Evolutionary conservation across 2,113 vertebrate genomes (phyloP), one percentile per base, ranked within the genome.

Genomic region (Phalacrocorax brasilianus): DNA sequence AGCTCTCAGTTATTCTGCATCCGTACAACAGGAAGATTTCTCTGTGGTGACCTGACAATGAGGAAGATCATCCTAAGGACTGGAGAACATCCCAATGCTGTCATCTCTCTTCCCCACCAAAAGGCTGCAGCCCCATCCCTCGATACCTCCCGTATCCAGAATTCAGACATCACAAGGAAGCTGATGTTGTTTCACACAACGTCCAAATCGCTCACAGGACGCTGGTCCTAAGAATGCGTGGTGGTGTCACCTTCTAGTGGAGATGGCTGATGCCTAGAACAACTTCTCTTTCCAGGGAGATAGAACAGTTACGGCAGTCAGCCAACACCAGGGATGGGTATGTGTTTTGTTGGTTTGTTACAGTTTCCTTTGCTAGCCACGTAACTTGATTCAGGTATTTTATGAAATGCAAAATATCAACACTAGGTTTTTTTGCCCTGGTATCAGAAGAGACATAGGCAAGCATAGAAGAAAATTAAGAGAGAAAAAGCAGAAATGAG

Each of bases 71-170:
- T 49, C 50, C 23, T 40, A 72, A 12, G 19, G 17, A 38, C 65
- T n/a, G 47, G 67, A 67, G 88, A 40, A 63, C 14, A 24, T 3
- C 6, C 27, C 16, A 65, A 6, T 7, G 5, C 24, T 53, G 30
- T 26, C 70, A 44, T 35, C 65, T 33, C 65, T 62, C 28, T 35
- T 74, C 35, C 55, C 32, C 0, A 2, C 23, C n/a, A 20, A 49
- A 73, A 47, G 47, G 42, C 55, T 52, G 45, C 71, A 71, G 66
- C 40, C 45, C 24, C 75, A 32, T 12, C 28, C 49, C 38, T 14
- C 0, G 0, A 4, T 8, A 52, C 6, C 26, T 27, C 65, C 63
- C 0, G 0, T 33, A 6, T 7, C 35, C 30, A 5, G 16, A 58
- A 14, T 16, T 75, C 65, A 73, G 59, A 12, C 44, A 71, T 19